A percentile compares a stretch with the other conserved stretches of the same genome.
These are phyloP conservation scores for Aphelenchoides bicaudatus DNA, from an alignment of 2,888 invertebrate genomes.

Conservation along the genomic window DNA sequence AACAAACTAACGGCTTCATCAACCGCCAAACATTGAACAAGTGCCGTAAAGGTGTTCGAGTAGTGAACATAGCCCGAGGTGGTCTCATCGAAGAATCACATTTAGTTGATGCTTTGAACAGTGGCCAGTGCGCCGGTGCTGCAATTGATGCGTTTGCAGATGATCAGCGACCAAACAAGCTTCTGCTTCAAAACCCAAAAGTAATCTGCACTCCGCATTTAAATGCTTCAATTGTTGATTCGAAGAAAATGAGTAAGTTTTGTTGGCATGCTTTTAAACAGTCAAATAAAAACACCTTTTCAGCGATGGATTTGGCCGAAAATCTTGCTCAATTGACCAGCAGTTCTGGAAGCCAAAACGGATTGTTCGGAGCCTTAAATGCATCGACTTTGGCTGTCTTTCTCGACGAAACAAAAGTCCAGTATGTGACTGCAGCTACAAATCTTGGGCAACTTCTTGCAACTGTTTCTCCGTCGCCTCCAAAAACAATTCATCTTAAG, in stretches of 20 bases:
- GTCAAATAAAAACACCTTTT: too few relatives aligned
- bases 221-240: too few relatives aligned
- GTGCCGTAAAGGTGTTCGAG: slow-evolving; percentile 81
- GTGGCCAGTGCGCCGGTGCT: slow-evolving; percentile 82
- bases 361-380: slow-evolving; percentile 50
- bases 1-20: slow-evolving; percentile 72
- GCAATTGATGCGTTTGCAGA: slow-evolving; percentile 88
- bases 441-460: slow-evolving; percentile 29
- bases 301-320: slow-evolving; percentile 70
- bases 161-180: slow-evolving; percentile 66
- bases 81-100: slow-evolving; percentile 88
- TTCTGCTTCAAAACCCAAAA: slow-evolving; percentile 77
- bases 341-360: slow-evolving; percentile 6
- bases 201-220: slow-evolving; percentile 88
- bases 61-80: slow-evolving; percentile 91
- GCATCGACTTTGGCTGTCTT: slow-evolving; percentile 34
- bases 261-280: too few relatives aligned
- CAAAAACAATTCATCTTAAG: slow-evolving; percentile 28
- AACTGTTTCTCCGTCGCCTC: slow-evolving; percentile 17
- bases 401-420: slow-evolving; percentile 35
- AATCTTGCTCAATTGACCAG: slow-evolving; percentile 73
- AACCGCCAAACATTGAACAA: slow-evolving; percentile 66
- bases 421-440: slow-evolving; percentile 31
- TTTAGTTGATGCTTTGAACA: slow-evolving; percentile 75
- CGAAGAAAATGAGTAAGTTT: too few relatives aligned